Base-by-base conservation (phyloP, 2,888 invertebrate genomes). In the Drosophila merina region DNA sequence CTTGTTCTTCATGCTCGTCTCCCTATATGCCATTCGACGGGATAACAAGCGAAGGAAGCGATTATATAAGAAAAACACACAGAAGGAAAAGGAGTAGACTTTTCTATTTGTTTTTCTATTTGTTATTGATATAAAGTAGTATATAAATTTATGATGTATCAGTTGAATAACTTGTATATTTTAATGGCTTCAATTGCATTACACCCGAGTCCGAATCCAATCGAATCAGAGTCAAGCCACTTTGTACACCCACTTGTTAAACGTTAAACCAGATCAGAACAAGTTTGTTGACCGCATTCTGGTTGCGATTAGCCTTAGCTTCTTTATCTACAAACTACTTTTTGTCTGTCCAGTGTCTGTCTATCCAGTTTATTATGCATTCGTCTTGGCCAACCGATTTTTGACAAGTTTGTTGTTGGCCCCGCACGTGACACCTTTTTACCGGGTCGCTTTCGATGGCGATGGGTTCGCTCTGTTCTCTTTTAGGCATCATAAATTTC, bases 201-300 rank as follows among this genome's bases (percentile, higher is more conserved):
- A 14, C 52, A 54, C 28, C 52, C 10, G 20, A 20, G 20, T 20
- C 20, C 20, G 20, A 38, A 40, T 20, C 28, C 28, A 38, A 45
- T 14, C 25, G 36, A 10, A 25, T 42, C 31, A 20, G 20, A 20
- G 20, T 20, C 36, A 14, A 42, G 14, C 40, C 40, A 42, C 20
- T 42, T 20, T 20, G 40, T 42, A 42, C 40, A 66, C 67, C 67
- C 57, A 63, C 64, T 48, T 52, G 64, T 20, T 45, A 33, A 55
- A 44, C 44, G 64, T 20, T 45, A 33, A 55, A 44, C 44, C 38
- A 47, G 75, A 56, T 40, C 69, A 51, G 60, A 83, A 84, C 86
- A 79, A 84, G 84, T 85, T 85, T 86, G 81, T 86, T 83, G 86
- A 81, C 84, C 84, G 84, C 79, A 79, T 86, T 84, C 76, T 72